Conservation (phyloP, 1,140 invertebrate species). For the Zaprionus davidi region DNA sequence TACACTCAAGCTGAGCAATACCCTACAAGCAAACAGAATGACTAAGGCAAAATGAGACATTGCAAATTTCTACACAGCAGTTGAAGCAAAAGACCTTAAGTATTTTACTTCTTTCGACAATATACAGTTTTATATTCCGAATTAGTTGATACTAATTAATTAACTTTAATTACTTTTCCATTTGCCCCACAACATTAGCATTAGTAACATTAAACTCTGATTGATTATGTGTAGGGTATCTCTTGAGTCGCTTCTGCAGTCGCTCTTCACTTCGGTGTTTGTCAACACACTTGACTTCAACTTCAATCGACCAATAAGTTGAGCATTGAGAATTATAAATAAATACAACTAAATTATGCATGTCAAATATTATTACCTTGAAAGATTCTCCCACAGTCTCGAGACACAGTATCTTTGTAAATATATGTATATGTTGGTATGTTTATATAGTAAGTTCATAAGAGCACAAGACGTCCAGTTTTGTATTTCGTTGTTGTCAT, state of each 20-base stretch:
- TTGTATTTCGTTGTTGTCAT: neutral
- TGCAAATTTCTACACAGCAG: neutral
- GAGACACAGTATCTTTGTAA: neutral
- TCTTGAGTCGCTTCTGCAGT: neutral
- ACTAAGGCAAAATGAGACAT: neutral
- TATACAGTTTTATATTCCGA: neutral
- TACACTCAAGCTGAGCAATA: conserved; percentile 2
- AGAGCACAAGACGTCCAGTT: neutral
- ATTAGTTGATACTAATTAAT: too few species aligned
- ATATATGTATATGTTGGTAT: neutral
- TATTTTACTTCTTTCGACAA: neutral
- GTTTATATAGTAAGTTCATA: neutral
- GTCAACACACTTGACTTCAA: conserved; percentile 56
- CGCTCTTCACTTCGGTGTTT: conserved; percentile 4
- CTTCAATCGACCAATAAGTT: conserved; percentile 49
- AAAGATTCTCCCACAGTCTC: conserved; percentile 23
- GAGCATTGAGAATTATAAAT: conserved; percentile 40
- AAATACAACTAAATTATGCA: conserved; percentile 42
- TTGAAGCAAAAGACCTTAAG: neutral
- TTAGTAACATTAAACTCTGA: neutral
- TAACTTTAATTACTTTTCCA: too few species aligned
- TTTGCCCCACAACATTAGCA: too few species aligned
- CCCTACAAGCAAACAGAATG: neutral
- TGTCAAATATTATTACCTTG: conserved; percentile 51
- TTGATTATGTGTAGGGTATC: neutral